Base-by-base conservation (phyloP, 2,797 vertebrate species). In the Alauda arvensis region DNA sequence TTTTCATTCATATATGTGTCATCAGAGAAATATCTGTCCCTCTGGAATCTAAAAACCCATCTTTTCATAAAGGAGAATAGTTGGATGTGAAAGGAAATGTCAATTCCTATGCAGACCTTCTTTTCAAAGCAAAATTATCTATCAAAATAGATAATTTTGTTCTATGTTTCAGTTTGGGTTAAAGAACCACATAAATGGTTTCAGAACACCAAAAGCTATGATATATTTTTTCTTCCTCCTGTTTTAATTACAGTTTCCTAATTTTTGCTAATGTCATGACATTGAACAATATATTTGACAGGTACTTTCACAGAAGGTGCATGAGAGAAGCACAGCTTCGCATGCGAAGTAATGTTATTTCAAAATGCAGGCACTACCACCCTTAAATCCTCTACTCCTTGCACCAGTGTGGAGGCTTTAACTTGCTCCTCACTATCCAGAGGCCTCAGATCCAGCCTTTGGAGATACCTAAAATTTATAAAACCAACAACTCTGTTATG, bases 251-350 rank as follows among this genome's bases (percentile, higher is more conserved):
- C 16, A 40, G n/a, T 62, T 76, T 67, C n/a, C 23, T 16, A 34
- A n/a, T 52, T 70, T 72, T 67, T 84, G 33, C 28, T 61, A 67
- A 18, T 1, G 3, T 45, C 18, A 48, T 13, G 39, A 66, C 10
- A 61, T 8, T 71, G 26, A 48, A 71, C n/a, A 67, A 72, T 13
- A 2, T 16, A 88, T 51, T 76, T 75, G 13, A 24, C 0, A 1
- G 12, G 55, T 52, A 40, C 26, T 70, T 62, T 43, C 0, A 0
- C 11, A 49, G 40, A 69, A 66, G 11, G 24, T 2, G 3, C 12
- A 16, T 63, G 45, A 66, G 24, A 59, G 21, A 67, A 62, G 9
- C 8, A 55, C 7, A 37, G 40, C 14, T 74, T 77, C 1, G 9
- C 1, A 2, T 7, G 11, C 15, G 34, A 12, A 33, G 5, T 37